Evolutionary conservation across 2,113 vertebrate species (phyloP).

Genomic region (Butastur rufipennis): DNA sequence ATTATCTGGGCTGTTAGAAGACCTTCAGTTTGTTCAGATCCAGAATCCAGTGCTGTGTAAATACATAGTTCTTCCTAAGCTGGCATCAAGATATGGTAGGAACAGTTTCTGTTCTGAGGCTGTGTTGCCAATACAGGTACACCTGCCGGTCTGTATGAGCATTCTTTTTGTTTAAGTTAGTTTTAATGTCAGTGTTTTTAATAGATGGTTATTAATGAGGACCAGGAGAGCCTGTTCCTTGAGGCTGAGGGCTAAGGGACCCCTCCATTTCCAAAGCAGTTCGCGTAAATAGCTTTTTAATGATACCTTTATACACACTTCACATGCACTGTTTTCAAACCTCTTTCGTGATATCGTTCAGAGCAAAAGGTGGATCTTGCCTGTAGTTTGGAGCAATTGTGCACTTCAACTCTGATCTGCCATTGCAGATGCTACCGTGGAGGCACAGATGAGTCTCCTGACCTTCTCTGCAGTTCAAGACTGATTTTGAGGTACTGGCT

Average conservation of each 20-base stretch:
- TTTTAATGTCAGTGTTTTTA: constrained; percentile 25
- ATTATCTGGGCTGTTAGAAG: not conserved
- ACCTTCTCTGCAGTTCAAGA: not conserved
- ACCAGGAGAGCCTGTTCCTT: not conserved
- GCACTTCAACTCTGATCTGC: not conserved
- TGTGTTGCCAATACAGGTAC: not conserved
- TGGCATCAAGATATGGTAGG: not conserved
- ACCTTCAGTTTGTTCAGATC: not conserved
- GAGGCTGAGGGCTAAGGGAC: not conserved
- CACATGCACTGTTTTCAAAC: rapidly evolving
- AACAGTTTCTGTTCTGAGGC: not conserved
- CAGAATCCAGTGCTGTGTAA: not conserved
- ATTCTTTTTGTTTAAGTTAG: not conserved
- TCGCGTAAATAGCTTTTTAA: not conserved
- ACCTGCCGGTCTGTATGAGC: not conserved
- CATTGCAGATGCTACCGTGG: not conserved
- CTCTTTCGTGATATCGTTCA: rapidly evolving
- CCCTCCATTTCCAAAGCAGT: not conserved
- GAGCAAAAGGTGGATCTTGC: not conserved
- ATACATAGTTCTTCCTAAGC: not conserved
- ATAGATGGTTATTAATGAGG: not conserved
- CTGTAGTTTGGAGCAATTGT: not conserved
- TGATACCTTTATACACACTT: not conserved
- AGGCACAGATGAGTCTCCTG: not conserved
- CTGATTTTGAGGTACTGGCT: not conserved